phyloP scores from a whole-genome alignment of 2,113 vertebrate species.

The Myocastor coypus region DNA sequence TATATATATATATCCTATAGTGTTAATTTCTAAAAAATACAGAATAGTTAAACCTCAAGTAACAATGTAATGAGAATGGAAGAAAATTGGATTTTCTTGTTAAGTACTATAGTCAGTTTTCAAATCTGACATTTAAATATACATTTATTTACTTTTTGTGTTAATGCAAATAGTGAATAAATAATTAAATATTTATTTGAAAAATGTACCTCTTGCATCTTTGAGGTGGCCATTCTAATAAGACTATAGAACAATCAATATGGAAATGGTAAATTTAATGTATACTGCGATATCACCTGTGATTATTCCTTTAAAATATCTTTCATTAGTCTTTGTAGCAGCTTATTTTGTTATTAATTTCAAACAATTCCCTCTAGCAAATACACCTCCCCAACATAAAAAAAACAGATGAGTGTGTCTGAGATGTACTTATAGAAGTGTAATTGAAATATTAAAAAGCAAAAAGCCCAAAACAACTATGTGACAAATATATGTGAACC shows the following conservation, averaged over 20 bases:
- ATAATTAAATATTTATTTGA: background rate
- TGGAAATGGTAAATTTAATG: background rate
- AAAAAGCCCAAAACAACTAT: background rate
- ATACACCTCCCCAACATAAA: background rate
- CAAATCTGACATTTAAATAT: background rate
- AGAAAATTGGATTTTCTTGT: background rate
- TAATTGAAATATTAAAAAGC: background rate
- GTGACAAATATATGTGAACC: background rate
- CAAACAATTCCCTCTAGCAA: background rate
- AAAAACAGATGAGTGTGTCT: background rate
- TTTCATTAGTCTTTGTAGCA: background rate
- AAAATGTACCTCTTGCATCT: background rate
- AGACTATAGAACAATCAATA: background rate
- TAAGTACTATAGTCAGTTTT: background rate
- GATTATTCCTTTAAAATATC: background rate
- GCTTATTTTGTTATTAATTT: slow-evolving; percentile 21
- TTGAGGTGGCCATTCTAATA: background rate
- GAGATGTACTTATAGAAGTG: background rate
- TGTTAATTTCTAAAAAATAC: background rate
- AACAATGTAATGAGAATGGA: background rate
- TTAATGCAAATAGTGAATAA: background rate
- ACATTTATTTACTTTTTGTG: background rate
- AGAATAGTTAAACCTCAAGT: background rate
- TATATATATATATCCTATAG: background rate
- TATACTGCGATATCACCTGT: background rate